Evolutionary conservation across 2,888 invertebrate species (phyloP).

Genomic region (Aleiodes leptofemur): DNA sequence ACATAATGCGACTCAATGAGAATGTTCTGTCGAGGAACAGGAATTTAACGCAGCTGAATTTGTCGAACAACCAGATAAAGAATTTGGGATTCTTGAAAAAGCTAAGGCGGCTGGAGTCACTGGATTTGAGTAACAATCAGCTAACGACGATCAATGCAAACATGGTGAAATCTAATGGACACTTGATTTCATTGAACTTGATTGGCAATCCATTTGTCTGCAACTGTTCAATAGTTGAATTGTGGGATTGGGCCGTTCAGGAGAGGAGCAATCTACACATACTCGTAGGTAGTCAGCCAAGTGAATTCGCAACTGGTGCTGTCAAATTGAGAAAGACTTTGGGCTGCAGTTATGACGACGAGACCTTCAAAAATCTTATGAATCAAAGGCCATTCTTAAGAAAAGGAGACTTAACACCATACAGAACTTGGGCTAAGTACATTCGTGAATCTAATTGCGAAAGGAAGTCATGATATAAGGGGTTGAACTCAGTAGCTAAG

Average conservation of each 20-base stretch:
- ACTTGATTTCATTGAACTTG: constrained; percentile 79
- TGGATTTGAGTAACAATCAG: constrained; percentile 82
- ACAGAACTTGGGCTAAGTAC: constrained; percentile 85
- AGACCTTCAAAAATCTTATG: constrained; percentile 69
- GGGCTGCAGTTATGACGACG: constrained; percentile 81
- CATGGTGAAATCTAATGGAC: constrained; percentile 78
- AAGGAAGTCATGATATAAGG: constrained; percentile 69
- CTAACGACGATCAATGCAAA: constrained; percentile 79
- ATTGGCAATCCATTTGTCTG: constrained; percentile 84
- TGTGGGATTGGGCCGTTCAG: constrained; percentile 85
- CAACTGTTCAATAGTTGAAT: constrained; percentile 82
- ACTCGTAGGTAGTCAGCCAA: constrained; percentile 81
- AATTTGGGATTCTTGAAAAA: constrained; percentile 79
- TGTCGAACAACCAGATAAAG: constrained; percentile 79
- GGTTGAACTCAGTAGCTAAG: constrained; percentile 55
- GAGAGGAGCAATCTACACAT: constrained; percentile 81
- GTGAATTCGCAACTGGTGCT: constrained; percentile 80
- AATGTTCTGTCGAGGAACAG: constrained; percentile 80
- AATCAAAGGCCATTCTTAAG: constrained; percentile 78
- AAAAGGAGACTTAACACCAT: constrained; percentile 78
- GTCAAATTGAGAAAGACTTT: constrained; percentile 81
- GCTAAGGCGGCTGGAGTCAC: constrained; percentile 78
- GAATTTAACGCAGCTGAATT: constrained; percentile 80
- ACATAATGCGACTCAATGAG: constrained; percentile 78
- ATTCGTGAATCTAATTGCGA: constrained; percentile 82